Base-by-base conservation (phyloP, 2,113 vertebrate genomes). In the Spea multiplicata region DNA sequence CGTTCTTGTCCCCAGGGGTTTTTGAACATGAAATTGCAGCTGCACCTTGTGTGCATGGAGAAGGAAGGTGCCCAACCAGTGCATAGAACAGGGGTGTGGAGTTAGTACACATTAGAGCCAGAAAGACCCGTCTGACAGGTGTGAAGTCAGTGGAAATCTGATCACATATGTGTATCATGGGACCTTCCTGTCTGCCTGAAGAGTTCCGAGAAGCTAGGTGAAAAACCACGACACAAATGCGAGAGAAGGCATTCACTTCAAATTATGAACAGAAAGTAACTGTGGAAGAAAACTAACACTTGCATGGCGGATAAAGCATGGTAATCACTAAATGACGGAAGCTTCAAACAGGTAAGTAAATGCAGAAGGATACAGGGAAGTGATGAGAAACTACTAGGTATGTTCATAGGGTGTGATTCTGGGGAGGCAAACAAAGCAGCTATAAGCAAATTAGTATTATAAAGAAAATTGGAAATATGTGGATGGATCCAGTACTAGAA, bases 121-220 rank as follows among this genome's bases (percentile, higher is more conserved):
- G 77, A 80, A 80, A 80, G 77, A 80, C 77, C 71, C 71, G 77
- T 80, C 71, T 46, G 77, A 80, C 77, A 80, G 77, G 77, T 80
- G 77, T 80, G 77, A 80, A 80, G 77, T 80, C 62, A 80, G 77
- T 80, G 64, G 77, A 80, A 80, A 80, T 80, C 64, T 68, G 77
- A 80, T 80, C 77, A 80, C 64, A 80, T 62, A 47, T 49, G 44
- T 73, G 77, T 73, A 80, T 73, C 77, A 61, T 67, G 77, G 71
- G 77, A 80, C 70, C 71, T 30, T 73, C 64, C 77, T 73, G 76
- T 50, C 66, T 70, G 76, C 71, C 76, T 78, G 66, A 76, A 67
- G 52, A 76, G 75, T 14, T 71, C 55, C 66, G 66, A 46, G 57
- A n/a, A 6, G 12, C 55, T 5, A 64, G 57, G 69, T 44, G 48